Conservation (phyloP, 2,888 invertebrate species). For the Aproaerema taeniolella region DNA sequence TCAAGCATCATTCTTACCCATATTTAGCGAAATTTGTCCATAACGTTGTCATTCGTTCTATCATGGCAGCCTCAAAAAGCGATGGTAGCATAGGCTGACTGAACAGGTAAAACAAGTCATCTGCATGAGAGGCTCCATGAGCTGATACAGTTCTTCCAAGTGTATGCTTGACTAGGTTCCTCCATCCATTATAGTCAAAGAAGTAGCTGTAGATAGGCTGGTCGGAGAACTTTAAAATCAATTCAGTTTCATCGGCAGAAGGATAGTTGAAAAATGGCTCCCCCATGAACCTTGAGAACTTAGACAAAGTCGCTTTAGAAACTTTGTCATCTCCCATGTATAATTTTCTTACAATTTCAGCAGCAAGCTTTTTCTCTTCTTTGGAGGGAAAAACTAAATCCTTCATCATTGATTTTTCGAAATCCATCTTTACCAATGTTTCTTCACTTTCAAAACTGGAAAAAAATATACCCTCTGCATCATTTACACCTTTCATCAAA, state of each 20-base stretch:
- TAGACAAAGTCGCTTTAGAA: conserved; percentile 36
- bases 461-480: conserved; percentile 49
- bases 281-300: conserved; percentile 45
- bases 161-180: conserved; percentile 37
- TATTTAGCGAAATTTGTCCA: conserved; percentile 64
- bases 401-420: conserved; percentile 48
- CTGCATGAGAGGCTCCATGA: conserved; percentile 50
- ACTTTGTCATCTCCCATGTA: conserved; percentile 50
- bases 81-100: conserved; percentile 30
- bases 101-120: conserved; percentile 57
- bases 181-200: conserved; percentile 44
- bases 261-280: conserved; percentile 41
- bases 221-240: conserved; percentile 34
- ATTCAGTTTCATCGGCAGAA: conserved; percentile 42
- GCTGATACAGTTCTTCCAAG: conserved; percentile 24
- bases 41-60: conserved; percentile 43
- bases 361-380: conserved; percentile 31
- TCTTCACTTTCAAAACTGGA: conserved; percentile 43
- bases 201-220: conserved; percentile 46
- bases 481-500: conserved; percentile 47
- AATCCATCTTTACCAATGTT: conserved; percentile 32
- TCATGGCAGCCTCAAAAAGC: conserved; percentile 39
- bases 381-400: conserved; percentile 40
- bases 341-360: conserved; percentile 58
- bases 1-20: conserved; percentile 29